phyloP scores from a whole-genome alignment of 92 coral and sea anemone genomes.

The Palythoa grandis region DNA sequence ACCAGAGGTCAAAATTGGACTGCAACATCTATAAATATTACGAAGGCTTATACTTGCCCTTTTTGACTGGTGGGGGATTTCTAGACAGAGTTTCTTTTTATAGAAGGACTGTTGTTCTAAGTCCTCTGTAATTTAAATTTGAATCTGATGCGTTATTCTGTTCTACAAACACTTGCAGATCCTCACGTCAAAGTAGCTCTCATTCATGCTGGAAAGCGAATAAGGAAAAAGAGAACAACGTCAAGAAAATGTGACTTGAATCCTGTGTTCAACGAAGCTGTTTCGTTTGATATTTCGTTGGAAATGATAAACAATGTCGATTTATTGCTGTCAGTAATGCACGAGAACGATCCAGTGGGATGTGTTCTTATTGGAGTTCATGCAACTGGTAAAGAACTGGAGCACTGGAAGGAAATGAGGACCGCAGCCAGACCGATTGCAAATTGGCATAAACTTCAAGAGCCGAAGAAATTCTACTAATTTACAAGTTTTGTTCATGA shows the following conservation, averaged over 20 bases:
- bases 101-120: neutral
- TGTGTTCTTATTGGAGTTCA: constrained; percentile 85
- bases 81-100: no score
- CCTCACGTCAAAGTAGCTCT: constrained; percentile 87
- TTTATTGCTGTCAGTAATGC: constrained; percentile 88
- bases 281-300: constrained; percentile 81
- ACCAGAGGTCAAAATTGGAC: no score
- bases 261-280: constrained; percentile 93
- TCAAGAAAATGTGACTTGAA: constrained; percentile 78
- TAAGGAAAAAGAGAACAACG: constrained; percentile 89
- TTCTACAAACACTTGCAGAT: constrained; percentile 47
- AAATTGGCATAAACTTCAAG: constrained; percentile 86
- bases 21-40: no score
- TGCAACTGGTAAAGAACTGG: constrained; percentile 71
- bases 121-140: neutral
- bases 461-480: constrained; percentile 80
- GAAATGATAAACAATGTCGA: constrained; percentile 78
- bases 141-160: neutral
- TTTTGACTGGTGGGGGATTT: no score
- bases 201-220: constrained; percentile 78
- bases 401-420: constrained; percentile 85
- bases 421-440: constrained; percentile 84
- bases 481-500: neutral
- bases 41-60: no score
- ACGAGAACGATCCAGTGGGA: constrained; percentile 85